Base-by-base conservation (phyloP, 92 coral and sea anemone species). In the Paragorgia papillata region DNA sequence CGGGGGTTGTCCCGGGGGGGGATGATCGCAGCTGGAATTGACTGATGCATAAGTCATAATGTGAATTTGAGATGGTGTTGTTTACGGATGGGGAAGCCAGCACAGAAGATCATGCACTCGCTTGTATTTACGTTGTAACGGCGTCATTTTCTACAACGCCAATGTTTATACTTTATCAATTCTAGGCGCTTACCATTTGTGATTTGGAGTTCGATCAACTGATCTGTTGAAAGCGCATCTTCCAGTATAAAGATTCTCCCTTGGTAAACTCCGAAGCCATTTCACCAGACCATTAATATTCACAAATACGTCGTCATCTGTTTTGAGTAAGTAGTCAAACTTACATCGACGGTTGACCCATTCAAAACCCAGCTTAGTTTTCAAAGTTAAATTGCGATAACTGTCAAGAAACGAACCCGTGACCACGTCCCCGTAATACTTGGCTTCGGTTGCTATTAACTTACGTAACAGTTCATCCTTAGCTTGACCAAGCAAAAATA, bases 281-380 rank as follows among this genome's bases (percentile, higher is more conserved):
- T 56, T 22, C 10, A 56, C 28, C 30, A 56, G 30, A 22, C 30
- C 33, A 22, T 13, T 56, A 8, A 31, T 56, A 56, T 56, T 56
- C 12, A 56, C 62, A 56, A 56, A 56, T 30, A 21, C 27, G 33
- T 56, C 62, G 62, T 56, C 62, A 56, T 56, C 62, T 1, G 62
- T 28, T 21, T 56, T 56, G 1, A 56, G 30, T 12, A 56, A 56
- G 21, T 56, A 56, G 13, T 56, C 2, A 56, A 56, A 56, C 1
- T 28, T 18, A 15, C 62, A 56, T 13, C 17, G 62, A 56, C 2
- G 33, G 21, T 13, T 6, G 33, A 17, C 62, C 62, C 62, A 56
- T 24, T 13, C 12, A 7, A 56, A 28, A 12, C 62, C 62, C 13
- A 56, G 62, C 15, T 28, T 24, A 4, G 30, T 56, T 21, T 56